Conservation (phyloP, 2,797 vertebrate genomes). For the Pitangus sulphuratus region DNA sequence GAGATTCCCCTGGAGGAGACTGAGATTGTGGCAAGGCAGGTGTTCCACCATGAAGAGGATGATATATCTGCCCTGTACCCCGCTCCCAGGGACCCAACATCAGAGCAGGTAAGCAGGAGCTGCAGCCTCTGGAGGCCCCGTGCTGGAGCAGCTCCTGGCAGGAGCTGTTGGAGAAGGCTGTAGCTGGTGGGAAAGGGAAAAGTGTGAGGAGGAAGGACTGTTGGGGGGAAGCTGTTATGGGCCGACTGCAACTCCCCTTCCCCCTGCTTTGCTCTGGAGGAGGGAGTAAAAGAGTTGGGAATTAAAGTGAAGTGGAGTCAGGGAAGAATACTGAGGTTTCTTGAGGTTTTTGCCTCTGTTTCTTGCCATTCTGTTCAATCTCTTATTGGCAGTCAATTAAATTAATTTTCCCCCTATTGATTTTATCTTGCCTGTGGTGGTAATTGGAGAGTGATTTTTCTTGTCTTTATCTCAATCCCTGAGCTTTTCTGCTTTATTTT, state of each 20-base stretch:
- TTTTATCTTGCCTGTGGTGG: background rate
- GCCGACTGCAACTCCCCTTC: background rate
- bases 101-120: background rate
- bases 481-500: background rate
- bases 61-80: fast-evolving
- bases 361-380: background rate
- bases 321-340: background rate
- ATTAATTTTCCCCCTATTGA: background rate
- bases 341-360: background rate
- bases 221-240: background rate
- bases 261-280: fast-evolving
- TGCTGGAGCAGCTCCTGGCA: background rate
- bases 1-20: background rate
- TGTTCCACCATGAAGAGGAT: background rate
- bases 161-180: background rate
- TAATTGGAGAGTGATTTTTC: background rate
- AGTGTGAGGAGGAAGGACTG: background rate
- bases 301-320: background rate
- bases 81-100: too few relatives aligned
- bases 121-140: too few relatives aligned
- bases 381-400: background rate
- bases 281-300: background rate
- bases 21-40: fast-evolving
- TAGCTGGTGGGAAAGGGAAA: background rate
- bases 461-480: background rate